Evolutionary conservation across 2,888 invertebrate genomes (phyloP).

Genomic region (Ctena decussata): DNA sequence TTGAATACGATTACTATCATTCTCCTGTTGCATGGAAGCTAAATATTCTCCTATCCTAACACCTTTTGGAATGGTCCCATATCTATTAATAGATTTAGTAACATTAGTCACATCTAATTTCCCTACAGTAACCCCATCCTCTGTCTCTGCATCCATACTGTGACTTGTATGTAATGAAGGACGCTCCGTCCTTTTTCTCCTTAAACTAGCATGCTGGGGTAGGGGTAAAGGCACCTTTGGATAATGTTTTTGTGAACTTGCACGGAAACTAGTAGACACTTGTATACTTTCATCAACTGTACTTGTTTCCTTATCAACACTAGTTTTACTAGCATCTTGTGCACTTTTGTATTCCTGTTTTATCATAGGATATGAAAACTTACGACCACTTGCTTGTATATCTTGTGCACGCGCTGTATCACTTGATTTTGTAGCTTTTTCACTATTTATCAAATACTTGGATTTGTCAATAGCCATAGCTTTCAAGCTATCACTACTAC

Average conservation of each 20-base stretch:
- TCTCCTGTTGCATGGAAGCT: constrained; percentile 91
- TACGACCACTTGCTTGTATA: constrained; percentile 71
- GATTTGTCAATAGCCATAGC: constrained; percentile 80
- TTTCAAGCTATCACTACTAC: constrained; percentile 79
- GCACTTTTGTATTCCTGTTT: constrained; percentile 66
- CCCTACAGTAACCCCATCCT: constrained; percentile 89
- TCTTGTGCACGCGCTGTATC: constrained; percentile 58
- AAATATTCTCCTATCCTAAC: constrained; percentile 98
- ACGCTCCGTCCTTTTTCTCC: constrained; percentile 68
- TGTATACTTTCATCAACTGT: constrained; percentile 69
- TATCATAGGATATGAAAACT: constrained; percentile 72
- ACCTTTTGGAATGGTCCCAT: constrained; percentile 98
- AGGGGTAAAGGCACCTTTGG: constrained; percentile 81
- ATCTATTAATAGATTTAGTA: constrained; percentile 95
- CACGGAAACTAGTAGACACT: constrained; percentile 53
- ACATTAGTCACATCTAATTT: constrained; percentile 98
- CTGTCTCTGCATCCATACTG: constrained; percentile 66
- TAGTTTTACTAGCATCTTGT: constrained; percentile 52
- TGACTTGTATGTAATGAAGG: constrained; percentile 65
- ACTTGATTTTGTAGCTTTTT: constrained; percentile 75
- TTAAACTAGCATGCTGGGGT: constrained; percentile 74
- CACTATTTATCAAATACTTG: constrained; percentile 80
- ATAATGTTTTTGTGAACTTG: constrained; percentile 67
- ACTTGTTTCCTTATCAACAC: constrained; percentile 74
- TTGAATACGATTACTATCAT: constrained; percentile 75